Conservation (phyloP, 2,113 vertebrate genomes). For the Pachyramphus minor region DNA sequence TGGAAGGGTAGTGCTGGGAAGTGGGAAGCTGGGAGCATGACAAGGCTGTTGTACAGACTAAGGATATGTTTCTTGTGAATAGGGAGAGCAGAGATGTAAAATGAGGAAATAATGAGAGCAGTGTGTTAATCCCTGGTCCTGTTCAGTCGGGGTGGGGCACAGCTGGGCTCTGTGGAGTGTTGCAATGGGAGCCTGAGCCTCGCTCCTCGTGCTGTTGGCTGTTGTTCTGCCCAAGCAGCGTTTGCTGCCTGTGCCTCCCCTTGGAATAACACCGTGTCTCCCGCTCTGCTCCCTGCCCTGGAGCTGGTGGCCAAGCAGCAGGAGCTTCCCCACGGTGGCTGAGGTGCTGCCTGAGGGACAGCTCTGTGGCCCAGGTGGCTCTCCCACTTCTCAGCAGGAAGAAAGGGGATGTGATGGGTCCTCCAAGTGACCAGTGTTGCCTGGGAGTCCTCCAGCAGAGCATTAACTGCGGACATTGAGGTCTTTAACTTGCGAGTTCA, state of each 20-base stretch:
- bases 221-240: not conserved
- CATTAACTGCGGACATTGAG: not conserved
- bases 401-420: not conserved
- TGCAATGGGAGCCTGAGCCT: not conserved
- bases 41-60: not conserved
- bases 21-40: not conserved
- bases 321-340: not conserved
- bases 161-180: not conserved
- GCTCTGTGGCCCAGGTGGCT: not conserved
- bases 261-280: accelerated
- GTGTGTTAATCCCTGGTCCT: not conserved
- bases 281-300: not conserved
- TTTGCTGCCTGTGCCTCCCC: not conserved
- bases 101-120: not conserved
- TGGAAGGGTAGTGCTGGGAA: not conserved
- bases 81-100: not conserved
- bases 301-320: not conserved
- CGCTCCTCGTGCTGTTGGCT: not conserved
- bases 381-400: not conserved
- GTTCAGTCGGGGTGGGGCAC: not conserved
- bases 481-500: not conserved
- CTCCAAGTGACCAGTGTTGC: not conserved
- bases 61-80: not conserved
- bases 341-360: not conserved
- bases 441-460: not conserved